Evolutionary conservation across 1,140 invertebrate genomes (phyloP).

Genomic region (Nasonia giraulti): DNA sequence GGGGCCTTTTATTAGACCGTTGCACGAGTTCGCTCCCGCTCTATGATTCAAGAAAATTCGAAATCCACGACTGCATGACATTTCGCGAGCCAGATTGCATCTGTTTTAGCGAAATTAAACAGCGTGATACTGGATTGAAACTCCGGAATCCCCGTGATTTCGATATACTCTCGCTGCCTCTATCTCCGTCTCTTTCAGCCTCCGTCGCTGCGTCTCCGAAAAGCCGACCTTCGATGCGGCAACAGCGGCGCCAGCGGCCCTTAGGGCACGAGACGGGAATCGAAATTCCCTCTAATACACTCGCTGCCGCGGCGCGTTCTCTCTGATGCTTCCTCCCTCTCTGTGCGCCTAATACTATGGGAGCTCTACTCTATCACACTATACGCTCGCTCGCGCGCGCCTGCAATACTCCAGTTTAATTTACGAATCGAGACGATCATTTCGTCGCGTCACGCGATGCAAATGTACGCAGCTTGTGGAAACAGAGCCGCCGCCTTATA

Average conservation of each 20-base stretch:
- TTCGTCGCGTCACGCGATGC: slow-evolving; percentile 48
- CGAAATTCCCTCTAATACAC: slow-evolving; percentile 46
- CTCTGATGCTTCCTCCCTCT: not conserved
- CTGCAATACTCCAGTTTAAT: slow-evolving; percentile 56
- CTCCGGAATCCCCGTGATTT: slow-evolving; percentile 4
- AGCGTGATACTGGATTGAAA: not conserved
- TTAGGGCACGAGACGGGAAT: slow-evolving; percentile 19
- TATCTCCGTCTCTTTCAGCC: not conserved
- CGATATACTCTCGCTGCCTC: not conserved
- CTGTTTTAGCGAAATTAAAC: slow-evolving; percentile 32
- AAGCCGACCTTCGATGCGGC: slow-evolving; percentile 33
- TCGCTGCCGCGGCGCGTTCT: not conserved
- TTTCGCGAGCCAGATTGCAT: not conserved
- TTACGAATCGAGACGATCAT: slow-evolving; percentile 60
- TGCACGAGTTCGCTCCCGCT: too few relatives aligned
- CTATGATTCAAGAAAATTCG: not conserved
- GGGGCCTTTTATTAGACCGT: too few relatives aligned
- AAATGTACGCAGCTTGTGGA: not conserved
- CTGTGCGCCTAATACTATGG: not conserved
- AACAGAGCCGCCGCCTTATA: too few relatives aligned
- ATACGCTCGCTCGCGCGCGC: not conserved
- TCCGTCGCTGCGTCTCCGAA: slow-evolving; percentile 37
- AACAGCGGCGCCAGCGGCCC: slow-evolving; percentile 1
- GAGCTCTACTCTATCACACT: not conserved
- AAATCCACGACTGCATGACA: not conserved